These are phyloP conservation scores for Calidris pugnax DNA, from an alignment of 2,113 vertebrate genomes.

Conservation along the genomic window DNA sequence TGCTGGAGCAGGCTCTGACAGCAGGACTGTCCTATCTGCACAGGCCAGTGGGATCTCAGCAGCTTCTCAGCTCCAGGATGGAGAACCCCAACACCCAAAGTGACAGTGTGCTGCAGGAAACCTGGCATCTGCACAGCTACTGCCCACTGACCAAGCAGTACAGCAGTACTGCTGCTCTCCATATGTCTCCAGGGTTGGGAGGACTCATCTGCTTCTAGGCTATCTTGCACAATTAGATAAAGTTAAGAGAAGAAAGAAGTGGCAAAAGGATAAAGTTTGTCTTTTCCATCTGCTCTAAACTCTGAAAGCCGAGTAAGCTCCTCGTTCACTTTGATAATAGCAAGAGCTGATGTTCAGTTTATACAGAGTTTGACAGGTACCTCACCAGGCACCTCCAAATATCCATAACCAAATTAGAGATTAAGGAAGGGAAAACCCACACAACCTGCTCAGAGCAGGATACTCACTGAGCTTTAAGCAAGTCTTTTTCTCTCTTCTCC, in stretches of 20 bases:
- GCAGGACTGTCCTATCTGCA: background rate
- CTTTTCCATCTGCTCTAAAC: background rate
- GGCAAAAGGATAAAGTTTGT: background rate
- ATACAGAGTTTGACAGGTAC: background rate
- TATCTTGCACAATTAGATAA: background rate
- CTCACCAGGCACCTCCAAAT: background rate
- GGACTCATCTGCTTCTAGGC: background rate
- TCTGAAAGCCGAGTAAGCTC: background rate
- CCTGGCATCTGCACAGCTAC: background rate
- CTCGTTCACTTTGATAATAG: background rate
- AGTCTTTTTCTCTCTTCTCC: slow-evolving; percentile 95
- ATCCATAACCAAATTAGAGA: accelerated
- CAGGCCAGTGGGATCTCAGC: background rate
- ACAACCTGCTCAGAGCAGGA: background rate
- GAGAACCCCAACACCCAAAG: background rate
- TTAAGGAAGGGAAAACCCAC: background rate
- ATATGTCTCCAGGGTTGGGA: background rate
- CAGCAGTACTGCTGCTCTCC: background rate
- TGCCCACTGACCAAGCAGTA: background rate
- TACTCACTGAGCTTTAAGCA: slow-evolving; percentile 97
- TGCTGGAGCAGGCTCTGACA: background rate
- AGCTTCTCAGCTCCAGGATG: background rate
- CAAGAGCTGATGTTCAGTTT: background rate
- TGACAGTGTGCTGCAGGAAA: background rate
- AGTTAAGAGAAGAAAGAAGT: background rate